Evolutionary conservation across 1,140 invertebrate genomes (phyloP).

Genomic region (Gerris buenoi): DNA sequence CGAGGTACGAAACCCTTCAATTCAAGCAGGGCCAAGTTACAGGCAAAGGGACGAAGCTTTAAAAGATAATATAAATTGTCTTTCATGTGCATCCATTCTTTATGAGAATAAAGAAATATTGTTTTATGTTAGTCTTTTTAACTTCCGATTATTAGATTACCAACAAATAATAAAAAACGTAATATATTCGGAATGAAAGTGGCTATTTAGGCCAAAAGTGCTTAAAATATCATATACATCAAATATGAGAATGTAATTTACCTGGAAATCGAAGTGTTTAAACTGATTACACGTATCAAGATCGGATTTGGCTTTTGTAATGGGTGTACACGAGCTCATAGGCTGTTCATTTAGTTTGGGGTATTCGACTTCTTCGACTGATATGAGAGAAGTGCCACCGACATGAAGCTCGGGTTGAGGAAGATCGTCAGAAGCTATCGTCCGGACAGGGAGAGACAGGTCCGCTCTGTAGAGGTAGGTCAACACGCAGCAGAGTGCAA

Average conservation of each 20-base stretch:
- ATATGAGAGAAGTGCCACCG: background rate
- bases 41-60: too few species aligned
- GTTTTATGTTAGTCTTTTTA: too few species aligned
- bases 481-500: background rate
- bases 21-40: too few species aligned
- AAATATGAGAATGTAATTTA: constrained; percentile 2
- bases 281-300: constrained; percentile 9
- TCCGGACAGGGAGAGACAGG: background rate
- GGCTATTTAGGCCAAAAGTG: too few species aligned
- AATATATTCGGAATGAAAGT: too few species aligned
- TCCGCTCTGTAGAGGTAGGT: background rate
- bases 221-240: too few species aligned
- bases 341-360: background rate
- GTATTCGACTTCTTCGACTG: background rate
- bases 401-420: background rate
- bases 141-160: too few species aligned
- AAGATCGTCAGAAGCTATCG: background rate
- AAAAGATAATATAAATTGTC: too few species aligned
- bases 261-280: constrained; percentile 14
- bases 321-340: background rate
- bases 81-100: too few species aligned
- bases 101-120: too few species aligned
- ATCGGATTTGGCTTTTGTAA: constrained; percentile 2
- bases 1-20: too few species aligned
- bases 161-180: too few species aligned